A percentile compares a stretch with the other conserved stretches of the same genome.
These are phyloP conservation scores for Zoanthus sociatus DNA, from an alignment of 92 coral and sea anemone species.

Conservation along the genomic window DNA sequence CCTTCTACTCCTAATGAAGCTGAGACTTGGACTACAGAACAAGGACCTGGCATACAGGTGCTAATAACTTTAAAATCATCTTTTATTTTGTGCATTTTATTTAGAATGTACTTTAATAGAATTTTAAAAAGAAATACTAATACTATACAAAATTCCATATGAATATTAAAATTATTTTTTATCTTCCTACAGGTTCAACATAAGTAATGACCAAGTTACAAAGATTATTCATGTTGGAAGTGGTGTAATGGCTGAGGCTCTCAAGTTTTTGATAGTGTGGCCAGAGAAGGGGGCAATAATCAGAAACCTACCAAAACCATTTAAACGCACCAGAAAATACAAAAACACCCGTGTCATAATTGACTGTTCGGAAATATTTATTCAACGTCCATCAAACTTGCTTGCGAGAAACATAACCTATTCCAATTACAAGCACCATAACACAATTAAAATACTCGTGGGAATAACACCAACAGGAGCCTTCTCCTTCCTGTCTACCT, in stretches of 20 bases:
- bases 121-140: too few relatives aligned
- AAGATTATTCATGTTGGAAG: too few relatives aligned
- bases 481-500: not conserved
- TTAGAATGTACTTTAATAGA: too few relatives aligned
- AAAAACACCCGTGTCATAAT: constrained; percentile 8
- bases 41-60: constrained; percentile 33
- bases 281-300: constrained; percentile 38
- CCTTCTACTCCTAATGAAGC: constrained; percentile 8
- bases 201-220: too few relatives aligned
- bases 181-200: too few relatives aligned
- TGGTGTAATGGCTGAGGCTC: constrained; percentile 16
- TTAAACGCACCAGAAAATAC: constrained; percentile 7
- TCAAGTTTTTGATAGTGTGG: constrained; percentile 51
- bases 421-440: constrained; percentile 37
- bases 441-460: constrained; percentile 24
- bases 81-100: too few relatives aligned
- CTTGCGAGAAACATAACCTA: constrained; percentile 21
- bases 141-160: too few relatives aligned
- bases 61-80: not conserved
- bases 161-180: too few relatives aligned
- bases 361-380: constrained; percentile 34
- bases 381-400: constrained; percentile 37
- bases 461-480: constrained; percentile 45
- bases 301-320: not conserved
- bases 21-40: constrained; percentile 8